Evolutionary conservation across 2,113 vertebrate genomes (phyloP), one percentile per base, ranked within the genome.

Genomic region (Antennarius striatus): DNA sequence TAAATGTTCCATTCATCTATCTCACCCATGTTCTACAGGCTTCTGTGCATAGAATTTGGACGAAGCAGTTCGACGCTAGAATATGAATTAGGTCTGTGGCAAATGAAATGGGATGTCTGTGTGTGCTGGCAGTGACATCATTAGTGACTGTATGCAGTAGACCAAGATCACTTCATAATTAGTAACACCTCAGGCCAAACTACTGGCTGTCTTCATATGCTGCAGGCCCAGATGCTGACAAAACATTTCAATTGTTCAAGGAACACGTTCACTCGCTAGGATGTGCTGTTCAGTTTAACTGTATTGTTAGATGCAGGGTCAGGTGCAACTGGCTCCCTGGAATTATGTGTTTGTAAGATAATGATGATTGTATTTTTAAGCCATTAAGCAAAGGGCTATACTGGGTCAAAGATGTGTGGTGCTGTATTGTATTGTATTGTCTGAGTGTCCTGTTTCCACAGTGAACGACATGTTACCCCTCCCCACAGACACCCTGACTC

Each of bases 1-100:
- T 83, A 89, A 91, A 91, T 89, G 87, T 91, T 89, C 89, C 85
- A 88, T 91, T 91, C 87, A 91, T 89, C 83, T 86, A 86, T 90
- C 85, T 72, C 86, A 87, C 73, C 84, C 90, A 91, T 91, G 90
- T 89, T 89, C 82, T 81, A 65, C 85, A 57, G 83, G 80, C 87
- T 63, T 87, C 86, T 90, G 90, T 90, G 85, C 67, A 56, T 75
- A 81, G 86, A 89, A 89, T 89, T 88, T 82, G 75, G 85, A 82
- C 72, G 54, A 79, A 86, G 65, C 68, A 14, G 71, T 82, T 86
- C 78, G 82, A 79, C 82, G 40, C 68, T 46, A 84, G 90, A 91
- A 90, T 91, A 87, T 89, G 88, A 90, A 90, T 89, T 77, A 90
- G 87, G 61, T 8, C 77, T 40, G 72, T 60, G 82, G 58, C 51